These are phyloP conservation scores for Azemiops feae DNA, from an alignment of 2,113 vertebrate species.

Conservation along the genomic window DNA sequence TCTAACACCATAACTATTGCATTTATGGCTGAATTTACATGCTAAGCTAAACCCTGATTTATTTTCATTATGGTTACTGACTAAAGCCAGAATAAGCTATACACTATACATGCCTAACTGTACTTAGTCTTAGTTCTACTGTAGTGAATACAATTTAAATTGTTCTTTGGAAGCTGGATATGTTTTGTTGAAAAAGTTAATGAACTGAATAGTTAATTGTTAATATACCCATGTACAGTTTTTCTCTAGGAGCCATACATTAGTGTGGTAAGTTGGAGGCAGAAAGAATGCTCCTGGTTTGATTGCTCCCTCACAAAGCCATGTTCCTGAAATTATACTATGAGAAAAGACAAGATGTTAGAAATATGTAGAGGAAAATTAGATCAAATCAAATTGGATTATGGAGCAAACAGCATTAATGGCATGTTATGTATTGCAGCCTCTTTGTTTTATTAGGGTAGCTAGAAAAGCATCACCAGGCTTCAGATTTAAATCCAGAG, in stretches of 20 bases:
- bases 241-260: background rate
- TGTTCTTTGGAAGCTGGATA: background rate
- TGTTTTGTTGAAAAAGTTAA: background rate
- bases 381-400: background rate
- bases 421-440: background rate
- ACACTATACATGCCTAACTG: background rate
- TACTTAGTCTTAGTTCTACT: background rate
- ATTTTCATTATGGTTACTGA: background rate
- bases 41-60: background rate
- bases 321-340: background rate
- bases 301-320: background rate
- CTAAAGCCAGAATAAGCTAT: background rate
- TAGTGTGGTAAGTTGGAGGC: too few species aligned
- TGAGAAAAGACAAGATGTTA: background rate
- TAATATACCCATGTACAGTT: background rate
- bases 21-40: background rate
- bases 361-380: background rate
- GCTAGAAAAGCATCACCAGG: background rate
- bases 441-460: background rate
- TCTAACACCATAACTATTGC: background rate
- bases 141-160: background rate
- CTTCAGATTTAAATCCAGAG: background rate
- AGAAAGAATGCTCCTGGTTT: background rate
- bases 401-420: background rate
- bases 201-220: background rate